Evolutionary conservation across 1,140 invertebrate genomes (phyloP).

Genomic region (Episyrphus balteatus): DNA sequence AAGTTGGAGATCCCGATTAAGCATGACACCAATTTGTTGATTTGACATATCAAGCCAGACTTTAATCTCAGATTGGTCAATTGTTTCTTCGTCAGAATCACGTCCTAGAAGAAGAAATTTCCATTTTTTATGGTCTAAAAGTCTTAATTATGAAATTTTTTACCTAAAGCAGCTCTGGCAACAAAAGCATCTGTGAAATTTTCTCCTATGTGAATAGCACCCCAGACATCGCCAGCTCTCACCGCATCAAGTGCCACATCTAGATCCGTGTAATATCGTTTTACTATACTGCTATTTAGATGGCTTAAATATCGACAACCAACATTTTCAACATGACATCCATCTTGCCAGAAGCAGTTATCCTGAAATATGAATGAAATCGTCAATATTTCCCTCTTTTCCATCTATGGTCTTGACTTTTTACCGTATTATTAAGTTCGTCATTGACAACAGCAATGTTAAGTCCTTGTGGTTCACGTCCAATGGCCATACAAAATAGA

Average conservation of each 20-base stretch:
- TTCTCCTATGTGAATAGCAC: conserved; percentile 68
- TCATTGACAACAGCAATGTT: conserved; percentile 76
- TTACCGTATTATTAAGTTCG: conserved; percentile 54
- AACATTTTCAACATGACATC: conserved; percentile 57
- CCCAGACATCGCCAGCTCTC: conserved; percentile 67
- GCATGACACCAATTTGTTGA: conserved; percentile 78
- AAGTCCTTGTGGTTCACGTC: conserved; percentile 75
- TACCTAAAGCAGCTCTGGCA: conserved; percentile 54
- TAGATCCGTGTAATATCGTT: conserved; percentile 56
- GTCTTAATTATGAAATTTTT: neutral
- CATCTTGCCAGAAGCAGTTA: conserved; percentile 37
- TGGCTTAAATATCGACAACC: conserved; percentile 65
- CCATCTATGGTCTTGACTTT: no score
- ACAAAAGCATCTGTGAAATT: conserved; percentile 77
- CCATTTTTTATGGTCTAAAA: neutral
- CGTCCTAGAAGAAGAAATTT: conserved; percentile 39
- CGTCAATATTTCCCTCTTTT: no score
- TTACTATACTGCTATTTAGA: conserved; percentile 52
- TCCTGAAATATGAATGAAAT: conserved; percentile 9
- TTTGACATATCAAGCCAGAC: conserved; percentile 88
- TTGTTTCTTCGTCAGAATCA: conserved; percentile 61
- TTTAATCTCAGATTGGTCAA: conserved; percentile 67
- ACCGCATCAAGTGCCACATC: conserved; percentile 61
- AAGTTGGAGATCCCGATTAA: conserved; percentile 67
- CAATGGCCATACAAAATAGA: conserved; percentile 88